Base-by-base conservation (phyloP, 2,113 vertebrate species). In the Xiphophorus hellerii region DNA sequence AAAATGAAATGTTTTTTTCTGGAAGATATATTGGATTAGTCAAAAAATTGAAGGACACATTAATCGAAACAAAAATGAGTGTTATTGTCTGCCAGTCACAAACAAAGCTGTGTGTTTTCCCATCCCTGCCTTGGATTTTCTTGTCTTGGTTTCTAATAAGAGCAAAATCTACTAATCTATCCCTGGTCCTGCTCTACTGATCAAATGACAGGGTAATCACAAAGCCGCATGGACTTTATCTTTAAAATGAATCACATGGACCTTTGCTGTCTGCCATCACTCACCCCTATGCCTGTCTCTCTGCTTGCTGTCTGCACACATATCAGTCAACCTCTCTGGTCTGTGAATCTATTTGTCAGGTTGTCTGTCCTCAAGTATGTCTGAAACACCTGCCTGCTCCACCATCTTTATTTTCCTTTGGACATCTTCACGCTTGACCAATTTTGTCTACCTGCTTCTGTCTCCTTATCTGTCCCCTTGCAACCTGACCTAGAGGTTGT, bases 141-240 rank as follows among this genome's bases (percentile, higher is more conserved):
- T 89, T 5, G 25, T 54, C 68, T 77, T 69, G 83, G 87, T 91
- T 84, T 91, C 92, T 91, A 85, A 85, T 88, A 81, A 90, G 80
- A 89, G 71, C 80, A 76, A 14, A 35, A 83, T 84, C 74, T 68
- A 48, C 27, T 13, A 80, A 70, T 76, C 73, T 31, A 20, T 77
- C 68, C 68, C 73, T 27, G 78, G 20, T 69, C 65, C 60, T 27
- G 15, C 84, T 28, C 60, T 27, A 15, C 84, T 30, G 82, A 91
- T 93, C 92, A 72, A 86, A 92, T 93, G 81, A 88, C 90, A 81
- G 71, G 25, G 64, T 63, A 60, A 81, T 68, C 58, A 73, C 77
- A 76, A 73, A 87, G 87, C 77, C 68, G 51, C 71, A 69, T 66
- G 17, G 29, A 69, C 8, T 75, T 84, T 87, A 88, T 89, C 87